A percentile compares a stretch with the other conserved stretches of the same genome.
Conservation (phyloP, 1,140 invertebrate genomes). For the Sipha flava region DNA sequence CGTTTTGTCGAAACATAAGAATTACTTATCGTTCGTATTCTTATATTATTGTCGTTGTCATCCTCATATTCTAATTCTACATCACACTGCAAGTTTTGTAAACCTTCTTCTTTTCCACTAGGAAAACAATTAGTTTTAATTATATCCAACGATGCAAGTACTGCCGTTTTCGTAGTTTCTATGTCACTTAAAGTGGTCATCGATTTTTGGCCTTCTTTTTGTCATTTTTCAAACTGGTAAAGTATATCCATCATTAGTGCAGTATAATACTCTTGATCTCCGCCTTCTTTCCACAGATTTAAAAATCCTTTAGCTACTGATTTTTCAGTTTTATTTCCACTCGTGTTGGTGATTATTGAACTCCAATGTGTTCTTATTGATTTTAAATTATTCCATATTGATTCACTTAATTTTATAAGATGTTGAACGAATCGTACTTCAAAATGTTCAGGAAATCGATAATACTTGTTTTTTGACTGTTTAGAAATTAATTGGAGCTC, state of each 20-base stretch:
- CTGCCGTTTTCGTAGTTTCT: neutral
- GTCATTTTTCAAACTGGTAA: neutral
- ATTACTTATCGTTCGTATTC: no score
- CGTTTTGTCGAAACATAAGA: neutral
- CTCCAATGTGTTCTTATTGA: neutral
- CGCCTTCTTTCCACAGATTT: neutral
- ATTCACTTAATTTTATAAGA: neutral
- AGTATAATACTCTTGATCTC: conserved; percentile 2
- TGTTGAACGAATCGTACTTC: conserved; percentile 23
- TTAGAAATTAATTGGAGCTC: neutral
- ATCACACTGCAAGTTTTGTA: no score
- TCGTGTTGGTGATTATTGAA: neutral
- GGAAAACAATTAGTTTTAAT: neutral
- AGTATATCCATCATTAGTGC: conserved; percentile 5
- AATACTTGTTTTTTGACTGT: neutral
- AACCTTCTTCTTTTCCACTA: no score
- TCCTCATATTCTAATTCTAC: no score
- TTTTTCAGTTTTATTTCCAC: conserved; percentile 16
- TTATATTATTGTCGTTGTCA: no score
- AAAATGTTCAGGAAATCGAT: conserved; percentile 6
- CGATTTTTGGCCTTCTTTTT: neutral
- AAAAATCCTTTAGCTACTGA: conserved; percentile 16
- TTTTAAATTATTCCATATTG: conserved; percentile 16
- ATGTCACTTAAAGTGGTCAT: neutral
- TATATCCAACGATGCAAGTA: neutral